A percentile compares a stretch with the other conserved stretches of the same genome.
Conservation (phyloP, 2,888 invertebrate genomes). For the Nymphalis polychloros region DNA sequence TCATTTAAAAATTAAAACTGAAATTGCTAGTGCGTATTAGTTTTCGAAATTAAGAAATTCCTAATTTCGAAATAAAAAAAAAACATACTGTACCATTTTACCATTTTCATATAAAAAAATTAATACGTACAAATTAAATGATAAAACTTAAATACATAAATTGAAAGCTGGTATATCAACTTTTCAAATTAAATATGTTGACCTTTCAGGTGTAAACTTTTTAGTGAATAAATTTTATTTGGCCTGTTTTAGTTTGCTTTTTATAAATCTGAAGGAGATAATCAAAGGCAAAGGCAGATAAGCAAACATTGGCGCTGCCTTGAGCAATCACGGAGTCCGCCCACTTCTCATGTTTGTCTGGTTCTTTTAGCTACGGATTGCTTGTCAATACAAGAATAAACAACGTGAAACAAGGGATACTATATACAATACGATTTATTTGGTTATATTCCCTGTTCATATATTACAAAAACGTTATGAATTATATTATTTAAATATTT, state of each 20-base stretch:
- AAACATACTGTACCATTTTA: too few relatives aligned
- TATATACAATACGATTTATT: constrained; percentile 8
- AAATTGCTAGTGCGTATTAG: too few relatives aligned
- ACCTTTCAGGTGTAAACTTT: constrained; percentile 1
- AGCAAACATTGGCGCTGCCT: constrained; percentile 61
- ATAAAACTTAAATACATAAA: too few relatives aligned
- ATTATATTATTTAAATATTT: neutral
- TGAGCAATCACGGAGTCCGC: constrained; percentile 65
- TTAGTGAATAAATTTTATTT: constrained; percentile 10
- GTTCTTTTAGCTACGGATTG: constrained; percentile 66
- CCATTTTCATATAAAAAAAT: too few relatives aligned
- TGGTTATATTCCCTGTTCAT: neutral
- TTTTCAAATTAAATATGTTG: neutral
- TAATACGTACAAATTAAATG: too few relatives aligned
- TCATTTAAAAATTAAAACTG: too few relatives aligned
- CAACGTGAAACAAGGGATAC: constrained; percentile 56
- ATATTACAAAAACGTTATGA: neutral
- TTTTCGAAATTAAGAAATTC: too few relatives aligned
- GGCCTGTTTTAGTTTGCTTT: constrained; percentile 22
- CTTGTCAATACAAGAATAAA: constrained; percentile 73
- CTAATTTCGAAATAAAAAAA: too few relatives aligned
- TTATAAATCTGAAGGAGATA: constrained; percentile 50
- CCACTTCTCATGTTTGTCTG: constrained; percentile 59
- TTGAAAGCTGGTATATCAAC: neutral
- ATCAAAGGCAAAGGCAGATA: constrained; percentile 66